phyloP scores from a whole-genome alignment of 2,797 vertebrate genomes.

The Liasis olivaceus region DNA sequence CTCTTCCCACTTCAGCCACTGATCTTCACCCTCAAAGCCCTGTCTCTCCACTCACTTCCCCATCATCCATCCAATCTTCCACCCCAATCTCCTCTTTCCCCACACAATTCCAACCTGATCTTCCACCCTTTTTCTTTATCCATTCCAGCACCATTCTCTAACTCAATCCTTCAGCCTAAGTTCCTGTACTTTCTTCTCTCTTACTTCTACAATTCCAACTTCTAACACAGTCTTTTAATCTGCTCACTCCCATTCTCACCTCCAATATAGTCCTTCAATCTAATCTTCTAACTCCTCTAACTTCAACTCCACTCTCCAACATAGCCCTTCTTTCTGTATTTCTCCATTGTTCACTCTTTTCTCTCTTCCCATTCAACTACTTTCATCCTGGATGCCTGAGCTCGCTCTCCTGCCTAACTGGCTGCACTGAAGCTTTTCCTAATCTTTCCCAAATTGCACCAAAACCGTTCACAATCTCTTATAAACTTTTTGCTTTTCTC shows the following conservation, averaged over 20 bases:
- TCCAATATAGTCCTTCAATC: not conserved
- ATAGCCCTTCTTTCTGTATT: not conserved
- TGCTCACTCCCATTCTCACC: not conserved
- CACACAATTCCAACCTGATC: not conserved
- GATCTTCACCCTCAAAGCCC: not conserved
- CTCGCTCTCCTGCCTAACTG: not conserved
- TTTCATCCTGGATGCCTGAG: not conserved
- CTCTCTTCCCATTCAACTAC: not conserved
- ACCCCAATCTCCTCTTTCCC: not conserved
- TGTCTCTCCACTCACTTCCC: not conserved
- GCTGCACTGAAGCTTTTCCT: not conserved
- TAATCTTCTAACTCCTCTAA: not conserved
- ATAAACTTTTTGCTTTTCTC: not conserved
- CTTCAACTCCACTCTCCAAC: not conserved
- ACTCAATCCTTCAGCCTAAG: not conserved
- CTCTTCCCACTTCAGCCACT: not conserved
- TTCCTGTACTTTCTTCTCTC: not conserved
- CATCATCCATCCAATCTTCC: not conserved
- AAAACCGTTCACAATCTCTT: not conserved
- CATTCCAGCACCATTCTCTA: not conserved
- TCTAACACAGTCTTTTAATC: not conserved
- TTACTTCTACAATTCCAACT: not conserved
- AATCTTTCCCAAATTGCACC: not conserved
- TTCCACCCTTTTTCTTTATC: not conserved
- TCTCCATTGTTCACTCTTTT: not conserved